Percentiles rank a stretch among this genome's conserved stretches.
These are phyloP conservation scores for Xiphias gladius DNA, from an alignment of 2,113 vertebrate species.

Conservation along the genomic window DNA sequence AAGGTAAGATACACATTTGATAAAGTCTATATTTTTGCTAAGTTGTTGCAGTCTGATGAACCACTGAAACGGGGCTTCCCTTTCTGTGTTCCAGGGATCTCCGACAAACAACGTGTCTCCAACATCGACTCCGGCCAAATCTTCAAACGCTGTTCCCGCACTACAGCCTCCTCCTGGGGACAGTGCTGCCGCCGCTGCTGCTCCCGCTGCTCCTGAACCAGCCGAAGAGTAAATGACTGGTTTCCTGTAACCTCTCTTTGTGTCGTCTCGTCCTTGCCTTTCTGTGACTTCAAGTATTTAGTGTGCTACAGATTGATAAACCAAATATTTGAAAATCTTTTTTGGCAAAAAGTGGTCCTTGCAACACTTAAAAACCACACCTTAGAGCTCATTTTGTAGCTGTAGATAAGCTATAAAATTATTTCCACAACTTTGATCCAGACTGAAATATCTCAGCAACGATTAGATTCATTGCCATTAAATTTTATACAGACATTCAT, in stretches of 20 bases:
- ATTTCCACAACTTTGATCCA: too few relatives aligned
- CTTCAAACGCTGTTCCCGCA: constrained; percentile 90
- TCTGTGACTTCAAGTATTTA: too few relatives aligned
- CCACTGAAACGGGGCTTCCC: neutral
- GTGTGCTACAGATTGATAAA: neutral
- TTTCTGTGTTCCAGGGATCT: constrained; percentile 88
- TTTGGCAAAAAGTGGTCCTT: too few relatives aligned
- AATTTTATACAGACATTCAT: neutral
- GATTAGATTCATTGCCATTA: too few relatives aligned
- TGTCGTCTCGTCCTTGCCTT: neutral
- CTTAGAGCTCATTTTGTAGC: too few relatives aligned
- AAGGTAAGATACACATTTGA: constrained; percentile 72
- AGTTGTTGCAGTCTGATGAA: constrained; percentile 2
- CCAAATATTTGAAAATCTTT: neutral
- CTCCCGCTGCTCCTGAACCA: constrained; percentile 73
- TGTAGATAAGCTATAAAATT: too few relatives aligned
- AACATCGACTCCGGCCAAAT: constrained; percentile 96
- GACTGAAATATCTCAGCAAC: too few relatives aligned
- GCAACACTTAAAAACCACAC: too few relatives aligned
- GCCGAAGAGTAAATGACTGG: constrained; percentile 78
- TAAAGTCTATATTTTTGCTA: neutral
- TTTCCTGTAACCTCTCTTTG: neutral
- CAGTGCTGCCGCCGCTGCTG: constrained; percentile 57
- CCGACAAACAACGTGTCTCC: constrained; percentile 95
- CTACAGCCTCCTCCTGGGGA: constrained; percentile 92